Evolutionary conservation across 2,888 invertebrate species (phyloP).

Genomic region (Apamea epomidion): DNA sequence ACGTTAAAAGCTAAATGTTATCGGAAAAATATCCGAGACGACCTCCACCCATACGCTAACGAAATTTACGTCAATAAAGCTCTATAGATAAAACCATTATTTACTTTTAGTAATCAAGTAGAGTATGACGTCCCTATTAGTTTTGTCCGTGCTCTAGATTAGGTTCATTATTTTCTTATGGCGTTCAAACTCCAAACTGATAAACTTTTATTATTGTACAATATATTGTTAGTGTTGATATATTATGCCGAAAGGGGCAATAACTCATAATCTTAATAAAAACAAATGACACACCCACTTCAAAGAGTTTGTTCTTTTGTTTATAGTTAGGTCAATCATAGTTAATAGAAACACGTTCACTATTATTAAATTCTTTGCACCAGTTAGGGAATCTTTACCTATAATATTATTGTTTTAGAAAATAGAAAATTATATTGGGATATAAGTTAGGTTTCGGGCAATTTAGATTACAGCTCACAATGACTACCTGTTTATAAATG

Average conservation of each 20-base stretch:
- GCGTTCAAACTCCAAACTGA: conserved; percentile 49
- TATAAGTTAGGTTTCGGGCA: not conserved
- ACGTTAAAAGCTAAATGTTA: conserved; percentile 38
- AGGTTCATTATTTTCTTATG: conserved; percentile 44
- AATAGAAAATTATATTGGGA: not conserved
- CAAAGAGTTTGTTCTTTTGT: not conserved
- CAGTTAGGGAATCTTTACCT: not conserved
- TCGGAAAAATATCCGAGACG: conserved; percentile 42
- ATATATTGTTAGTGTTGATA: conserved; percentile 17
- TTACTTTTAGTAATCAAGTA: conserved; percentile 43
- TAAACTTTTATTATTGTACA: conserved; percentile 48
- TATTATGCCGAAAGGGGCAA: conserved; percentile 25
- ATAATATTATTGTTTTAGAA: conserved; percentile 1
- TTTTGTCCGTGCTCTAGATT: conserved; percentile 38
- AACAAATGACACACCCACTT: conserved; percentile 58
- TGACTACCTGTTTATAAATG: not conserved
- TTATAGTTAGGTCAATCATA: conserved; percentile 20
- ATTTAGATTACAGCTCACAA: not conserved
- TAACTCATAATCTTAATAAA: conserved; percentile 42
- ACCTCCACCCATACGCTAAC: conserved; percentile 29
- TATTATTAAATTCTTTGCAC: conserved; percentile 12
- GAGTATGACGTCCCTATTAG: conserved; percentile 43
- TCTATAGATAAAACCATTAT: conserved; percentile 46
- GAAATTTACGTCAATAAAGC: conserved; percentile 54
- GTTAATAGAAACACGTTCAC: conserved; percentile 1